Evolutionary conservation across 2,113 vertebrate genomes (phyloP).

Genomic region (Lepidothrix coronata): DNA sequence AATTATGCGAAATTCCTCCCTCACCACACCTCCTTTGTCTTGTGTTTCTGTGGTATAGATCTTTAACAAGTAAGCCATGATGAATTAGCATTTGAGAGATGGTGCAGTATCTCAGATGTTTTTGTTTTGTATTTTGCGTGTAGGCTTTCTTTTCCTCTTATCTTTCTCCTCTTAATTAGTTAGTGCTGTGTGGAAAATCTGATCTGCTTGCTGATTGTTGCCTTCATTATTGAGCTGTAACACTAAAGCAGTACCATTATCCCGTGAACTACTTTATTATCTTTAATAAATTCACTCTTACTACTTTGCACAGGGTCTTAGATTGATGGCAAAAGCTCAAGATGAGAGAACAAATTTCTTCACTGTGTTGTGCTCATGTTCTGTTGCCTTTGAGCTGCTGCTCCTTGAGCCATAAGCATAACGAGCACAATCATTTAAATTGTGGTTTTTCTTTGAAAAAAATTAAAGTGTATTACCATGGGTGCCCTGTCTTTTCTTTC

Average conservation of each 20-base stretch:
- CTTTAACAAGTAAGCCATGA: not conserved
- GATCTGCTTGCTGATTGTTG: conserved; percentile 19
- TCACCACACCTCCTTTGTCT: not conserved
- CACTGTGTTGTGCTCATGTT: not conserved
- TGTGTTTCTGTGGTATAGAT: not conserved
- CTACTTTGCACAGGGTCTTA: not conserved
- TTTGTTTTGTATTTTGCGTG: not conserved
- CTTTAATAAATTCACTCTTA: conserved; percentile 1
- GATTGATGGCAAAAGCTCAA: not conserved
- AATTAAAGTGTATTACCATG: not conserved
- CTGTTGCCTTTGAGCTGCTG: not conserved
- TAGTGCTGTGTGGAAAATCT: not conserved
- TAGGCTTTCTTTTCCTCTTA: not conserved
- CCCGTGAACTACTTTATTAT: not conserved
- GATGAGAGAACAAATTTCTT: not conserved
- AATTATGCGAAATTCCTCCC: not conserved
- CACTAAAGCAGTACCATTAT: conserved; percentile 24
- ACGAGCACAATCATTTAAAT: not conserved
- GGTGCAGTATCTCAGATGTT: not conserved
- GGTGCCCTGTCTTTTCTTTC: not conserved
- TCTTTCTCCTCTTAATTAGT: not conserved
- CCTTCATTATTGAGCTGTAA: conserved; percentile 22
- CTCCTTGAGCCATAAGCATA: not conserved
- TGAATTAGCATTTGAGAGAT: not conserved
- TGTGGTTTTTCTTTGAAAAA: not conserved